Evolutionary conservation across 2,113 vertebrate genomes (phyloP).

Genomic region (Syngnathoides biaculeatus): DNA sequence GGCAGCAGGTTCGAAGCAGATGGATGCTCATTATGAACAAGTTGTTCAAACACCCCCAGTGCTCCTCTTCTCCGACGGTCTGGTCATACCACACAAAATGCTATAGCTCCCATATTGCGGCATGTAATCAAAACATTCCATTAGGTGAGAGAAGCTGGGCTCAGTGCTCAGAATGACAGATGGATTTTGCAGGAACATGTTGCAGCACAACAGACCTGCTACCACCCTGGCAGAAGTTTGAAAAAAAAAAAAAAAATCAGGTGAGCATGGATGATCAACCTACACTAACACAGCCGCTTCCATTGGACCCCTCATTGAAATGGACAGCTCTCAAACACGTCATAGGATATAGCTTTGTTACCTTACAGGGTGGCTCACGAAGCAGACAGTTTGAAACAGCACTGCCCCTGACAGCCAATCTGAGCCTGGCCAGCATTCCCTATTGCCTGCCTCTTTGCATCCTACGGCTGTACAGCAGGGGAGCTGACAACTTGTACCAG

Average conservation of each 20-base stretch:
- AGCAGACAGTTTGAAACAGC: slow-evolving; percentile 26
- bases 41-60: slow-evolving; percentile 24
- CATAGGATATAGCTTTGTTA: slow-evolving; percentile 23
- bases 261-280: slow-evolving; percentile 34
- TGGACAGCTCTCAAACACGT: slow-evolving; percentile 12
- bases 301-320: slow-evolving; percentile 23
- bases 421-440: slow-evolving; percentile 30
- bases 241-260: slow-evolving; percentile 40
- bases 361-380: slow-evolving; percentile 16
- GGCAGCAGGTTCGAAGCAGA: slow-evolving; percentile 53
- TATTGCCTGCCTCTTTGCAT: slow-evolving; percentile 29
- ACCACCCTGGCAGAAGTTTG: slow-evolving; percentile 53
- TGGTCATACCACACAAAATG: slow-evolving; percentile 26
- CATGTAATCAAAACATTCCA: slow-evolving; percentile 59
- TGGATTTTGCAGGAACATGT: slow-evolving; percentile 62
- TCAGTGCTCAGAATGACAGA: slow-evolving; percentile 50
- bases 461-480: slow-evolving; percentile 28
- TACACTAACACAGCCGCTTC: slow-evolving; percentile 48
- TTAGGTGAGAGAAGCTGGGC: slow-evolving; percentile 44
- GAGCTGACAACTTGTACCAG: slow-evolving; percentile 48
- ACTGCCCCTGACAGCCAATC: slow-evolving; percentile 39
- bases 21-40: slow-evolving; percentile 48
- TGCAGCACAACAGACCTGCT: slow-evolving; percentile 55
- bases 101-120: slow-evolving; percentile 52
- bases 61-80: slow-evolving; percentile 27